Conservation (phyloP, 2,113 vertebrate species). For the Oxyruncus cristatus region DNA sequence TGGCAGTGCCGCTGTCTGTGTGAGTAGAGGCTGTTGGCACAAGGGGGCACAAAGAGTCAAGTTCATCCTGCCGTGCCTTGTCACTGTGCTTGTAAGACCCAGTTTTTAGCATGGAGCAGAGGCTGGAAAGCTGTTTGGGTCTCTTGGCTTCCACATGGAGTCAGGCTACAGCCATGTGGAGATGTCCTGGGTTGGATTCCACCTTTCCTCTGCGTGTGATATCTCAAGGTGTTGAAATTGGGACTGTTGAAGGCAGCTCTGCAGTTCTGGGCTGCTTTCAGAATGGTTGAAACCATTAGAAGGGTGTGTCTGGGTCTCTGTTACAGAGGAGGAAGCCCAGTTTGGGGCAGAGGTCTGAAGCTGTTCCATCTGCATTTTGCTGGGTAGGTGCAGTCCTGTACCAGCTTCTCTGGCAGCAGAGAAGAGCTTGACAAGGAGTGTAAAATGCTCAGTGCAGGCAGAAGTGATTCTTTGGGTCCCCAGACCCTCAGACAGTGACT, state of each 20-base stretch:
- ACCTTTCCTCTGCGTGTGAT: neutral
- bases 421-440: neutral
- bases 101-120: neutral
- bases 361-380: neutral
- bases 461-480: neutral
- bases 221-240: neutral
- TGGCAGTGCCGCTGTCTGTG: neutral
- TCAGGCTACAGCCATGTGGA: neutral
- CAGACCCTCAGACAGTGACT: fast-evolving
- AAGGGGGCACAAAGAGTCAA: neutral
- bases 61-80: neutral
- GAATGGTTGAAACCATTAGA: neutral
- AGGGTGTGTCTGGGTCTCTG: neutral
- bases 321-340: neutral
- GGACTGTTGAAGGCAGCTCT: neutral
- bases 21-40: neutral
- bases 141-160: neutral
- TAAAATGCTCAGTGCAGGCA: neutral
- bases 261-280: neutral
- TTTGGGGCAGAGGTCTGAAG: neutral
- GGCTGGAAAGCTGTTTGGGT: neutral
- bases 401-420: neutral
- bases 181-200: neutral
- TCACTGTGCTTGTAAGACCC: neutral
- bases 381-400: neutral